Conservation (phyloP, 2,797 vertebrate genomes). For the Clarias pachynema region DNA sequence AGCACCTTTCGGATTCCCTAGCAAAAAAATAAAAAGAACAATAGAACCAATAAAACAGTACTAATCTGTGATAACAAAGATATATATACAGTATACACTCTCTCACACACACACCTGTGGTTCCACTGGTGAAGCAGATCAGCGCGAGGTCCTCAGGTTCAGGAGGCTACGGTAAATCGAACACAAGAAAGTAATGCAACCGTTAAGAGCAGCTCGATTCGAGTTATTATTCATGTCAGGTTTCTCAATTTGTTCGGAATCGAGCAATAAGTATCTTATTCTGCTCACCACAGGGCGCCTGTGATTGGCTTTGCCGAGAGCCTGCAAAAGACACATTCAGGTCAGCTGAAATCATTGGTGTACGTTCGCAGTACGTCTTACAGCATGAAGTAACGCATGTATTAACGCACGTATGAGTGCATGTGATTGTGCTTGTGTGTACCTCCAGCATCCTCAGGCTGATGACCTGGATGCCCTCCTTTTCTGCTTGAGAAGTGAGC, state of each 20-base stretch:
- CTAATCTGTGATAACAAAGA: background rate
- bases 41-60: background rate
- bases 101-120: conserved; percentile 81
- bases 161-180: conserved; percentile 79
- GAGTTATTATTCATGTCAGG: background rate
- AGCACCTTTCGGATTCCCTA: conserved; percentile 92
- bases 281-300: conserved; percentile 71
- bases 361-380: too few relatives aligned
- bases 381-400: background rate
- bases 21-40: background rate
- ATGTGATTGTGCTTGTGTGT: conserved; percentile 46
- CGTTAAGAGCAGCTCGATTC: conserved; percentile 13
- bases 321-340: conserved; percentile 58
- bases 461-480: conserved; percentile 82
- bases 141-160: conserved; percentile 88
- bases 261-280: background rate
- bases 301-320: conserved; percentile 68
- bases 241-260: background rate
- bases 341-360: background rate
- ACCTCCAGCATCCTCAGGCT: conserved; percentile 88
- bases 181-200: conserved; percentile 28
- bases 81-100: background rate
- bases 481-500: conserved; percentile 79
- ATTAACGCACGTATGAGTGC: background rate
- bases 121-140: conserved; percentile 97